Percentiles rank a stretch among this genome's conserved stretches.
phyloP scores from a whole-genome alignment of 2,113 vertebrate genomes.

The Corydoras maculifer region DNA sequence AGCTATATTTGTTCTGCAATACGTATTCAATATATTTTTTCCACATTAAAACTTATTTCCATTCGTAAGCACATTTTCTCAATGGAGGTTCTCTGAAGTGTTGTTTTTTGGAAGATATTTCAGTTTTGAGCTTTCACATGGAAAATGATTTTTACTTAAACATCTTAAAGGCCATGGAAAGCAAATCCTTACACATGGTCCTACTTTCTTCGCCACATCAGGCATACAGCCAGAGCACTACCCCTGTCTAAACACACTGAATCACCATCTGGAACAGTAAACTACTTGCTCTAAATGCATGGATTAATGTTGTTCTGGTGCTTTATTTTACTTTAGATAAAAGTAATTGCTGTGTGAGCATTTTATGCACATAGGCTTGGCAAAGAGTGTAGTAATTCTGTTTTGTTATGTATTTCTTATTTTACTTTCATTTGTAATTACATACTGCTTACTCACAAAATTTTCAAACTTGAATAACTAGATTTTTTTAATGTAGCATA shows the following conservation, averaged over 20 bases:
- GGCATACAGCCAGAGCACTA: conserved; percentile 11
- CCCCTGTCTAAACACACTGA: conserved; percentile 26
- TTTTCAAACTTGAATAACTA: too few species aligned
- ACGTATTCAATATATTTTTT: conserved; percentile 21
- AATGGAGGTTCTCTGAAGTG: conserved; percentile 2
- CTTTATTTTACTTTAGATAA: conserved; percentile 12
- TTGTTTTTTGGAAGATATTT: not conserved
- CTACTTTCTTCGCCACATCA: conserved; percentile 13
- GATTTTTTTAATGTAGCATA: conserved; percentile 1
- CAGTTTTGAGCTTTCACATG: too few species aligned
- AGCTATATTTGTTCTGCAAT: conserved; percentile 31
- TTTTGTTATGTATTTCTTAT: not conserved
- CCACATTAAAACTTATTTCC: conserved; percentile 9
- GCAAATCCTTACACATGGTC: conserved; percentile 13
- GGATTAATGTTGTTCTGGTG: conserved; percentile 19
- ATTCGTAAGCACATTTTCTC: conserved; percentile 9
- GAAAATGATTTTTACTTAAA: not conserved
- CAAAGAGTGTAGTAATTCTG: not conserved
- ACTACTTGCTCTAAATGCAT: conserved; percentile 18
- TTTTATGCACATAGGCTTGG: not conserved
- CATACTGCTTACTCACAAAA: too few species aligned
- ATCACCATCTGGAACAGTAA: conserved; percentile 7
- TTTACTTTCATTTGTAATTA: not conserved
- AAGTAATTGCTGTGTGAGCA: conserved; percentile 13
- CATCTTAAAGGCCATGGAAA: conserved; percentile 4